Conservation (phyloP, 2,113 vertebrate genomes). For the Trematomus loennbergii region DNA sequence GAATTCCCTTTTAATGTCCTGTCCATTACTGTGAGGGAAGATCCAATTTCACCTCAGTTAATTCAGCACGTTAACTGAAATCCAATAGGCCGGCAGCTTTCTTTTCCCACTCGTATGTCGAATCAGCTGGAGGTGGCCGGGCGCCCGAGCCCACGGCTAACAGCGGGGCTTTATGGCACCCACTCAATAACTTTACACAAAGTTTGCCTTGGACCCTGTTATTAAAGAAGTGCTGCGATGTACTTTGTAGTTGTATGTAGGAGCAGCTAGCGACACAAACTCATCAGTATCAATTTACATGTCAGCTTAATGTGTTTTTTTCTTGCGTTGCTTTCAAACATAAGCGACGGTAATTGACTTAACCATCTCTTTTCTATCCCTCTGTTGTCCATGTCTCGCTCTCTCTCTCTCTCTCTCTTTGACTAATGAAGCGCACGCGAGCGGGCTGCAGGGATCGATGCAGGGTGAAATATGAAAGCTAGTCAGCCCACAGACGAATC, state of each 20-base stretch:
- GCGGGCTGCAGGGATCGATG: constrained; percentile 70
- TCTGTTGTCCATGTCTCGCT: constrained; percentile 10
- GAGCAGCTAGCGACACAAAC: constrained; percentile 37
- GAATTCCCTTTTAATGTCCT: constrained; percentile 67
- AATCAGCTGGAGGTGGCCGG: constrained; percentile 54
- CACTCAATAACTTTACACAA: constrained; percentile 60
- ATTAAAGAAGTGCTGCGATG: constrained; percentile 47
- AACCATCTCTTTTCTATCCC: constrained; percentile 39
- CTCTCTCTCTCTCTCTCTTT: constrained; percentile 14
- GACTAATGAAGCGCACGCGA: constrained; percentile 77
- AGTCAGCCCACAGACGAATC: constrained; percentile 72
- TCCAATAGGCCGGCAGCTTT: constrained; percentile 62
- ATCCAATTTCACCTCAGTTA: constrained; percentile 68
- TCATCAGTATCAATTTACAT: constrained; percentile 71
- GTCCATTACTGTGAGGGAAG: constrained; percentile 55
- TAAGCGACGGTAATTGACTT: constrained; percentile 72
- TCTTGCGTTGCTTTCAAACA: constrained; percentile 68
- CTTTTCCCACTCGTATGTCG: constrained; percentile 55
- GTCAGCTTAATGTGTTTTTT: constrained; percentile 71
- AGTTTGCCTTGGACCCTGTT: constrained; percentile 60
- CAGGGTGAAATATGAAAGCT: constrained; percentile 80
- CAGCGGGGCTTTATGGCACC: constrained; percentile 48
- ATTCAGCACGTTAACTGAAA: constrained; percentile 69
- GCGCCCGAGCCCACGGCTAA: constrained; percentile 43
- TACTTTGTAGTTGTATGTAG: constrained; percentile 11